Base-by-base conservation (phyloP, 2,888 invertebrate species). In the Dyspetes luteomarginatus region DNA sequence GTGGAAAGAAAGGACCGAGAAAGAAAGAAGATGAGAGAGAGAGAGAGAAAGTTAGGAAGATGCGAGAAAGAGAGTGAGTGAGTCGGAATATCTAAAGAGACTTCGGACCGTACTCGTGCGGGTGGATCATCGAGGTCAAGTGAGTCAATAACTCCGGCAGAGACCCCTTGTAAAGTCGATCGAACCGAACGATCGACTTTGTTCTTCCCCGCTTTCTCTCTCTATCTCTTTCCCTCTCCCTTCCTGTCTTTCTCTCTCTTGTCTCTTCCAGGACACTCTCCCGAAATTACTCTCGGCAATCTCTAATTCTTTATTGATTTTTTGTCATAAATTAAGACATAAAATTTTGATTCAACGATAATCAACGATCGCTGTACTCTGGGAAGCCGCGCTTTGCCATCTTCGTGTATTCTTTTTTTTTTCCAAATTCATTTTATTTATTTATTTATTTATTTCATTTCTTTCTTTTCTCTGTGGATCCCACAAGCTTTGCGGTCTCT, bases 61-160 rank as follows among this genome's bases (percentile, higher is more conserved):
- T 56, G 73, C 75, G 64, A 74, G 60, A 19, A 7, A 77, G 78
- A 72, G 80, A 69, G 78, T 67, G 56, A 77, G 72, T 55, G 65
- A 56, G 60, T 43, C 52, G 62, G 64, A 72, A 73, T 56, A 60
- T 55, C 24, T 45, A 30, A 67, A 58, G 78, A 79, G 79, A 78
- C 74, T 81, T 83, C 65, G 73, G 73, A 74, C 76, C 80, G 68
- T 81, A 73, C 67, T 82, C 75, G 77, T 75, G 79, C 79, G 80
- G 82, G 81, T 83, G 82, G 80, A 82, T 83, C 76, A 80, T 75
- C 56, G 82, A 76, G 78, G 82, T 81, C 82, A 82, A 84, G 77
- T 81, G 81, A 84, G 83, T 81, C 83, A 83, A 83, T 83, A 81
- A 83, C 81, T 83, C 74, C 74, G 74, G 65, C 55, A 75, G 68